phyloP scores from a whole-genome alignment of 35 echinoderm and acorn worm species.

The Eucidaris tribuloides region DNA sequence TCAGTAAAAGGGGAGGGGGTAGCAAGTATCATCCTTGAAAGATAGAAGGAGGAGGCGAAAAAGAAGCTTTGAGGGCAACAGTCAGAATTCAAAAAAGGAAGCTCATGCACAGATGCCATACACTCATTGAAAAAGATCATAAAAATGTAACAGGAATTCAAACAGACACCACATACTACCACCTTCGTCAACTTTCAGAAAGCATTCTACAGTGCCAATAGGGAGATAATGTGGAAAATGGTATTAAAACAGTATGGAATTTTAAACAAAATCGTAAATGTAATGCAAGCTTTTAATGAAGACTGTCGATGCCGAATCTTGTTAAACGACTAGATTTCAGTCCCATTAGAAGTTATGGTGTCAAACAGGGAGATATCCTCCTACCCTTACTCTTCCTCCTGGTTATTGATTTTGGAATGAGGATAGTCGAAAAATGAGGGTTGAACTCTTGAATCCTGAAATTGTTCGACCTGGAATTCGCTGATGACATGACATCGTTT shows the following conservation, averaged over 20 bases:
- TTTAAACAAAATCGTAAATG: too few species aligned
- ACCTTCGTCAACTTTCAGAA: not conserved
- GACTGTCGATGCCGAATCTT: too few species aligned
- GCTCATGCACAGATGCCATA: too few species aligned
- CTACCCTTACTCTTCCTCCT: not conserved
- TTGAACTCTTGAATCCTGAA: not conserved
- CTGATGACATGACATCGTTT: not conserved
- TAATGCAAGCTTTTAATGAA: too few species aligned
- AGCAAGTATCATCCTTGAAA: not conserved
- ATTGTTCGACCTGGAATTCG: not conserved
- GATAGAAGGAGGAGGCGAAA: not conserved
- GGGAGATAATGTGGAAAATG: not conserved
- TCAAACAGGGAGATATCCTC: not conserved
- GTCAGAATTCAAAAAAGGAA: too few species aligned
- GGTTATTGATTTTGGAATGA: not conserved
- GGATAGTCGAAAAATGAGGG: not conserved
- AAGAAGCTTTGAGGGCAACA: too few species aligned
- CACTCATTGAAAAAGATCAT: too few species aligned
- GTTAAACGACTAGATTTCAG: too few species aligned
- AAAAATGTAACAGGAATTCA: too few species aligned
- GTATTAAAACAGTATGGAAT: not conserved
- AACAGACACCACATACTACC: not conserved
- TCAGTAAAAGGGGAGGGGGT: not conserved
- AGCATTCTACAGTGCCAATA: not conserved
- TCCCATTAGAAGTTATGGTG: too few species aligned